Base-by-base conservation (phyloP, 92 coral and sea anemone species). In the Porites evermanni region DNA sequence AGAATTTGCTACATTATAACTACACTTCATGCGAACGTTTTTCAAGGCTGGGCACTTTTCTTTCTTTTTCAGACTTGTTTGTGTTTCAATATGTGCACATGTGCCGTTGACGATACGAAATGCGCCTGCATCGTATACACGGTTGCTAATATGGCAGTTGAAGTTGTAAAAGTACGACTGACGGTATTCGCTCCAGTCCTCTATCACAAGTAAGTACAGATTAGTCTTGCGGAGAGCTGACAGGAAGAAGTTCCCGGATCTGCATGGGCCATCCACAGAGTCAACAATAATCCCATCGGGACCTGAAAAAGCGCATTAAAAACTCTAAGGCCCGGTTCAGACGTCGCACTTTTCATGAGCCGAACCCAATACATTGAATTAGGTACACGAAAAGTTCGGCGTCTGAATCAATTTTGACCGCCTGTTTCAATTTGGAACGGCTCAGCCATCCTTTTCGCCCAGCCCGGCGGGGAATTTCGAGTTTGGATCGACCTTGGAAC, bases 41-140 rank as follows among this genome's bases (percentile, higher is more conserved):
- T 92, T 92, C 72, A 97, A 73, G 9, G 91, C 95, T 0, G 99
- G 99, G 26, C 99, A 97, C 64, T 94, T 97, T 86, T 95, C 94
- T 69, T 93, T 92, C 11, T 90, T 90, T 75, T 88, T 81, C 13
- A 89, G 79, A 50, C 94, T 87, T 18, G 81, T 84, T 78, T 93
- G 83, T 20, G 94, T 88, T 44, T 95, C 99, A 38, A 97, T 95
- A 56, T 97, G 99, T 16, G 96, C 94, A 82, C 99, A 97, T 16
- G 99, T 97, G 58, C 99, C 99, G 84, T 97, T 97, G 53, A 97
- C 99, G 20, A 97, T 97, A 29, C 99, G 95, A 63, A 93, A 97
- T 17, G 99, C 98, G 29, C 99, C 99, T 17, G 99, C 98, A 84
- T 97, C 99, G 81, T 89, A 97, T 67, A 97, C 97, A 21, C 94